phyloP scores from a whole-genome alignment of 2,888 invertebrate genomes.

The Plebejus argus region DNA sequence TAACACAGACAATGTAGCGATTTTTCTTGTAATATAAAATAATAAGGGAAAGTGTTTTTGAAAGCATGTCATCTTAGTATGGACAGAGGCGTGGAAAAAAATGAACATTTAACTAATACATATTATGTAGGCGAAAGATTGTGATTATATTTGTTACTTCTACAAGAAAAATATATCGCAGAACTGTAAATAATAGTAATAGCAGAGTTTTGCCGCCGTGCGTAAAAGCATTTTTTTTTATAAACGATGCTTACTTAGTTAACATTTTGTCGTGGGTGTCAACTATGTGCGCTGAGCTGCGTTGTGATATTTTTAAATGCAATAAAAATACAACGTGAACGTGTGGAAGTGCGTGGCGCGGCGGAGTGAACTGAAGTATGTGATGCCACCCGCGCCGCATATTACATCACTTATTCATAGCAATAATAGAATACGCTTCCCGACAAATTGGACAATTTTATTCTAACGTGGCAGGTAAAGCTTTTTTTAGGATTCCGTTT shows the following conservation, averaged over 20 bases:
- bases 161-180: no score
- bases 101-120: no score
- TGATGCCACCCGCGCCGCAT: constrained; percentile 38
- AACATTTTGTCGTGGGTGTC: not conserved
- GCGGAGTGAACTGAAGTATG: constrained; percentile 41
- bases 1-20: not conserved
- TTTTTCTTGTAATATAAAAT: not conserved
- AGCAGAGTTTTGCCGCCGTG: not conserved
- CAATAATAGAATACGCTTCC: constrained; percentile 31
- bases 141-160: no score
- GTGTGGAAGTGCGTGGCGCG: constrained; percentile 39
- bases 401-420: constrained; percentile 28
- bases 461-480: not conserved
- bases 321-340: constrained; percentile 21
- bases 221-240: not conserved
- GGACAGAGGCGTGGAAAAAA: not conserved
- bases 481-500: not conserved
- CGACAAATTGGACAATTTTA: constrained; percentile 5
- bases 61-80: not conserved
- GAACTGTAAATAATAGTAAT: no score
- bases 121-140: no score
- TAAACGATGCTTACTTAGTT: not conserved
- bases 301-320: constrained; percentile 26
- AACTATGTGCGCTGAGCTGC: constrained; percentile 5
- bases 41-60: not conserved